Conservation (phyloP, 1,140 invertebrate species). For the Stegodyphus dumicola region DNA sequence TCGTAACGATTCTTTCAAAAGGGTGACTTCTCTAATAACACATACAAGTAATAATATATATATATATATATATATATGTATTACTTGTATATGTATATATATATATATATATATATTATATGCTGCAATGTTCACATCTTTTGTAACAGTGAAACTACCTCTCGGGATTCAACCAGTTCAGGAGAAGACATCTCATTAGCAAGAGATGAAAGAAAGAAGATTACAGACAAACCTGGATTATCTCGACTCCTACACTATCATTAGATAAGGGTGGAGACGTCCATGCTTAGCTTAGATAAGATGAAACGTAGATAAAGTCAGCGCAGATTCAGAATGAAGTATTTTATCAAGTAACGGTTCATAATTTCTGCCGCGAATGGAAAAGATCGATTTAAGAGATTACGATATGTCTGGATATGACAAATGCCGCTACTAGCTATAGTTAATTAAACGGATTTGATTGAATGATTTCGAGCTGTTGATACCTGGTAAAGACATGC, state of each 20-base stretch:
- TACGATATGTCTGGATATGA: not conserved
- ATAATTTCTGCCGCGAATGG: not conserved
- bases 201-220: not conserved
- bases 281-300: not conserved
- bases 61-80: too few species aligned
- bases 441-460: too few species aligned
- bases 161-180: not conserved
- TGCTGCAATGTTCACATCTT: too few species aligned
- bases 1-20: too few species aligned
- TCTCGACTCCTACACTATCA: not conserved
- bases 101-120: too few species aligned
- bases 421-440: too few species aligned
- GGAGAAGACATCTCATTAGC: not conserved
- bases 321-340: not conserved
- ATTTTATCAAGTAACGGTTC: not conserved
- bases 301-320: not conserved
- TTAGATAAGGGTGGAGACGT: not conserved
- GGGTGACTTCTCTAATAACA: too few species aligned
- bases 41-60: too few species aligned
- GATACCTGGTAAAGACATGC: too few species aligned
- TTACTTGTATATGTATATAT: too few species aligned
- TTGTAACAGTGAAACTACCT: too few species aligned
- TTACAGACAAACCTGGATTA: not conserved
- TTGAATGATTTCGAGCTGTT: too few species aligned
- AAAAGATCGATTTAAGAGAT: not conserved